phyloP scores from a whole-genome alignment of 2,113 vertebrate species.

The Mesitornis unicolor region DNA sequence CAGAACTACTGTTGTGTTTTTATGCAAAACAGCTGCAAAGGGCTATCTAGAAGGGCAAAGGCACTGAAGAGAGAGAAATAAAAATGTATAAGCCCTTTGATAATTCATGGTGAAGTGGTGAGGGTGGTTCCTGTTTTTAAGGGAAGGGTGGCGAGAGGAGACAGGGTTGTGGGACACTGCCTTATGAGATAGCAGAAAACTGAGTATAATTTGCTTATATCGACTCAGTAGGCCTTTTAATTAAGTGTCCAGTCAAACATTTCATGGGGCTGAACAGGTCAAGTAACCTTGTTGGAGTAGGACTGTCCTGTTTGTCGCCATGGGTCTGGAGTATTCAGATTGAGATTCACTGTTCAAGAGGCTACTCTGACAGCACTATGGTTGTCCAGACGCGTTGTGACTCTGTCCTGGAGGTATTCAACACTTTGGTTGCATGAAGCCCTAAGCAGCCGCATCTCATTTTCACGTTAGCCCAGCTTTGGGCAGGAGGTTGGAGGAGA shows the following conservation, averaged over 20 bases:
- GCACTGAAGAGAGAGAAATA: neutral
- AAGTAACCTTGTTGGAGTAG: neutral
- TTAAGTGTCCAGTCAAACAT: neutral
- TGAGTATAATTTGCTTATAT: neutral
- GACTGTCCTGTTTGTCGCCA: neutral
- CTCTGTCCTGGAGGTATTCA: neutral
- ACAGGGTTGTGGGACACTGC: neutral
- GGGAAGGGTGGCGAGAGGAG: neutral
- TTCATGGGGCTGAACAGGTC: neutral
- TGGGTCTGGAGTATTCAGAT: neutral
- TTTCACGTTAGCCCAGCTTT: neutral
- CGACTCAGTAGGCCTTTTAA: neutral
- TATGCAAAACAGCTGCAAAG: neutral
- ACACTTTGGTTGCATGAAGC: neutral
- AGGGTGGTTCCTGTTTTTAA: neutral
- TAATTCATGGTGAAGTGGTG: neutral
- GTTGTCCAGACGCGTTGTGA: neutral
- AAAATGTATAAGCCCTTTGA: neutral
- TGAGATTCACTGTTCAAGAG: neutral
- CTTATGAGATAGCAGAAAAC: neutral
- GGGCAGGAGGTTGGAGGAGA: too few species aligned
- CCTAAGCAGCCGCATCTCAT: neutral
- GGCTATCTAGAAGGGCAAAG: neutral
- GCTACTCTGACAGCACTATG: neutral
- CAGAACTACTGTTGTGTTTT: neutral